Percentiles rank a stretch among this genome's conserved stretches.
These are phyloP conservation scores for Eupithecia pulchellata DNA, from an alignment of 2,888 invertebrate species.

Conservation along the genomic window DNA sequence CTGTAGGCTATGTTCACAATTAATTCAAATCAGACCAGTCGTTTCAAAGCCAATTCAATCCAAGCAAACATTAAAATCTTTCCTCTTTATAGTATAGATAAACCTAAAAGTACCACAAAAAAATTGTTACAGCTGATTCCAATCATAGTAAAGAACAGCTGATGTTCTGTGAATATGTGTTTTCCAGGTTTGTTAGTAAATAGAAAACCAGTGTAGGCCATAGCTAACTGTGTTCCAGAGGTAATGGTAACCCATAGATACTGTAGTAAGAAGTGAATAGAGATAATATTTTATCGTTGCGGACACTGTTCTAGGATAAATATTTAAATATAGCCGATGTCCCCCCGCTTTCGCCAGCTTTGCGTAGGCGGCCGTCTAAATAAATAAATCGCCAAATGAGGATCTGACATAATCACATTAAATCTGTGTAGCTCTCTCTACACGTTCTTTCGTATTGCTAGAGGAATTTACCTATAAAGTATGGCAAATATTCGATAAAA, in stretches of 20 bases:
- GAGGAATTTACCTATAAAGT: slow-evolving; percentile 12
- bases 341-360: slow-evolving; percentile 17
- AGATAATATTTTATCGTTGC: background rate
- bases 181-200: background rate
- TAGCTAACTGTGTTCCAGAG: no score
- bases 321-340: slow-evolving; percentile 1
- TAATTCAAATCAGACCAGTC: no score
- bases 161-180: background rate
- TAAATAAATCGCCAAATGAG: slow-evolving; percentile 16
- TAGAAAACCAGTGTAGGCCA: background rate
- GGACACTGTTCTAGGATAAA: background rate
- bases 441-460: background rate
- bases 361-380: slow-evolving; percentile 31
- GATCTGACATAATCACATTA: background rate
- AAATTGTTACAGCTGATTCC: no score
- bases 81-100: no score
- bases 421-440: background rate
- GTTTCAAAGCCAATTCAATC: no score
- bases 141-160: background rate
- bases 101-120: no score
- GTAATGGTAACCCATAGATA: background rate
- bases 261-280: background rate
- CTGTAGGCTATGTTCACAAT: no score
- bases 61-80: no score
- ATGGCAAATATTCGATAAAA: slow-evolving; percentile 7